These are phyloP conservation scores for Poeciliopsis turrubarensis DNA, from an alignment of 2,113 vertebrate species.

Conservation along the genomic window DNA sequence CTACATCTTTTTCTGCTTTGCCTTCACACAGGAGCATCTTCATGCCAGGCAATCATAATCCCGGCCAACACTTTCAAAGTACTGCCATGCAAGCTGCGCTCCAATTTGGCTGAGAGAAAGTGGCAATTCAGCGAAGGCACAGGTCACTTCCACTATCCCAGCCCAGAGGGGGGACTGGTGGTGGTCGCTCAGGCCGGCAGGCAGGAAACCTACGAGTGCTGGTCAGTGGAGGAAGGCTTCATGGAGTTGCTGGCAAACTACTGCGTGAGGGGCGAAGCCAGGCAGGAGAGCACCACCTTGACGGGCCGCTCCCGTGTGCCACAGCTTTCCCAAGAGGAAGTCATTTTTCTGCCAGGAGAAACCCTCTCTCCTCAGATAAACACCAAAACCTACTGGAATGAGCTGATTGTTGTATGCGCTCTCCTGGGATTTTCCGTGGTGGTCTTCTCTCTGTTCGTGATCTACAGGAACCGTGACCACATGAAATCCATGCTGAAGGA, in stretches of 20 bases:
- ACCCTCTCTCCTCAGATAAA: conserved; percentile 73
- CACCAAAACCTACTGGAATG: conserved; percentile 91
- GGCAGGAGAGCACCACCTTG: conserved; percentile 71
- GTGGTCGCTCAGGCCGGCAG: conserved; percentile 85
- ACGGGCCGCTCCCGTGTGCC: conserved; percentile 78
- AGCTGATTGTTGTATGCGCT: conserved; percentile 89
- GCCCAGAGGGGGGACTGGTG: conserved; percentile 87
- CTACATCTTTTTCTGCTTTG: conserved; percentile 29
- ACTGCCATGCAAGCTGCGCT: conserved; percentile 86
- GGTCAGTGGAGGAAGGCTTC: conserved; percentile 90
- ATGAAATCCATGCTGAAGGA: conserved; percentile 93
- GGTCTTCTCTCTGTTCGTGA: conserved; percentile 83
- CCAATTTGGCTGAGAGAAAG: conserved; percentile 87
- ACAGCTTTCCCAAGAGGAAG: conserved; percentile 50
- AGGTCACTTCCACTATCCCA: conserved; percentile 83
- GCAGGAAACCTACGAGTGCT: conserved; percentile 89
- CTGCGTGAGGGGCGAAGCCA: conserved; percentile 79
- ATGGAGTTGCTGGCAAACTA: conserved; percentile 91
- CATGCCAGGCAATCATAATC: conserved; percentile 83
- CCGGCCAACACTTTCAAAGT: conserved; percentile 85
- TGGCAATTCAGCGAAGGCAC: conserved; percentile 83
- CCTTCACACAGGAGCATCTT: conserved; percentile 65
- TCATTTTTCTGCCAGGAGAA: conserved; percentile 75
- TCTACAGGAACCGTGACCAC: conserved; percentile 84
- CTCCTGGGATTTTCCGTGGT: conserved; percentile 83